Evolutionary conservation across 2,797 vertebrate genomes (phyloP).

Genomic region (Hafferia zeledoni): DNA sequence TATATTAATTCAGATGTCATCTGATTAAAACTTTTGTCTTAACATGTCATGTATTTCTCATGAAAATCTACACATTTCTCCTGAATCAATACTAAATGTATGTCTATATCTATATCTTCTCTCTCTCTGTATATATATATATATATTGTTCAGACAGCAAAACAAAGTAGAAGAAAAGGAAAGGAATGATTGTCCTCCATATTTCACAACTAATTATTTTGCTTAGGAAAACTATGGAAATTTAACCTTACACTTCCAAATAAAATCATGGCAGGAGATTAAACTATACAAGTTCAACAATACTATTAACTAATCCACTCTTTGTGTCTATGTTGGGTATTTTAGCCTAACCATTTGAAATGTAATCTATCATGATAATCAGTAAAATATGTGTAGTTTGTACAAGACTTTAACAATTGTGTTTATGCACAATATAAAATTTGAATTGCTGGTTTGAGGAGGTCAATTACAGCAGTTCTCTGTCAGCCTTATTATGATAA

Average conservation of each 20-base stretch:
- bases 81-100: not conserved
- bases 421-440: constrained; percentile 18
- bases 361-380: constrained; percentile 60
- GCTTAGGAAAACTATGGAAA: constrained; percentile 12
- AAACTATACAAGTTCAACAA: constrained; percentile 27
- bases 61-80: not conserved
- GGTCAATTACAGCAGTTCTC: not conserved
- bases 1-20: not conserved
- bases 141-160: not conserved
- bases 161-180: not conserved
- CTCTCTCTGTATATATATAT: no score
- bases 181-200: not conserved
- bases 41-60: not conserved
- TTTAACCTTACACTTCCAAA: constrained; percentile 25
- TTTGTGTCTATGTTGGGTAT: constrained; percentile 7
- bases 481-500: constrained; percentile 33
- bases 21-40: not conserved
- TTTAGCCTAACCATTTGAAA: constrained; percentile 33
- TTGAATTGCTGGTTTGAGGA: constrained; percentile 43
- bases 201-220: constrained; percentile 18
- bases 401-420: constrained; percentile 63
- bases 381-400: constrained; percentile 50
- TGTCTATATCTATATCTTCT: no score
- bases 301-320: constrained; percentile 60
- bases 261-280: constrained; percentile 13